Conservation (phyloP, 2,888 invertebrate genomes). For the Epirrhoe alternata region DNA sequence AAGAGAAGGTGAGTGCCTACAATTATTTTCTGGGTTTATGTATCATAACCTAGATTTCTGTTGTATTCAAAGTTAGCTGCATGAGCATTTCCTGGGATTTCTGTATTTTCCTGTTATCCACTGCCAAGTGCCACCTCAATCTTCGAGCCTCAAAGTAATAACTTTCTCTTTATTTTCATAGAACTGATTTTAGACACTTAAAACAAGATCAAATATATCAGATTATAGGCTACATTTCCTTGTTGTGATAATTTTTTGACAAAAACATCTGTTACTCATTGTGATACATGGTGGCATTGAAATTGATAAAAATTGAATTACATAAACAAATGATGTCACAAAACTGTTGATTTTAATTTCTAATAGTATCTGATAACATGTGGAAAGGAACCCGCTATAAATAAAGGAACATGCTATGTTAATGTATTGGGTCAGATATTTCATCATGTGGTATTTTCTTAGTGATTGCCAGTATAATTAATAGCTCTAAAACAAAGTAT, state of each 20-base stretch:
- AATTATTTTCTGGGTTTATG: constrained; percentile 41
- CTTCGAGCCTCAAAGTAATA: constrained; percentile 22
- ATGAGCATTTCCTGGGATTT: constrained; percentile 26
- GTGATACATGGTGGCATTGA: constrained; percentile 26
- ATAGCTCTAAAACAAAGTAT: too few species aligned
- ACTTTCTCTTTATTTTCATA: constrained; percentile 56
- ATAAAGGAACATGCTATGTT: too few species aligned
- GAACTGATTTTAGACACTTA: not conserved
- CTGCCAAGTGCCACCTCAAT: constrained; percentile 46
- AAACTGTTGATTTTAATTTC: not conserved
- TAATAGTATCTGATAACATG: too few species aligned
- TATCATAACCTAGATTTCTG: constrained; percentile 33
- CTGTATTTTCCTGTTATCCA: constrained; percentile 47
- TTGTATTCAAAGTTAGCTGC: constrained; percentile 6
- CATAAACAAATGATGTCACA: constrained; percentile 43
- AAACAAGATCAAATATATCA: not conserved
- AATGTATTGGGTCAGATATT: not conserved
- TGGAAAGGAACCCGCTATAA: too few species aligned
- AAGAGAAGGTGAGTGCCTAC: constrained; percentile 87
- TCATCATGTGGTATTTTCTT: not conserved
- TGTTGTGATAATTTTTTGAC: not conserved
- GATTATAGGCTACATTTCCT: not conserved
- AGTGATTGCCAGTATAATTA: too few species aligned
- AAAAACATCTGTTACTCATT: not conserved
- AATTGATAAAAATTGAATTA: constrained; percentile 32